A percentile compares a stretch with the other conserved stretches of the same genome.
These are phyloP conservation scores for Cryptocephalus moraei DNA, from an alignment of 2,888 invertebrate genomes.

Conservation along the genomic window DNA sequence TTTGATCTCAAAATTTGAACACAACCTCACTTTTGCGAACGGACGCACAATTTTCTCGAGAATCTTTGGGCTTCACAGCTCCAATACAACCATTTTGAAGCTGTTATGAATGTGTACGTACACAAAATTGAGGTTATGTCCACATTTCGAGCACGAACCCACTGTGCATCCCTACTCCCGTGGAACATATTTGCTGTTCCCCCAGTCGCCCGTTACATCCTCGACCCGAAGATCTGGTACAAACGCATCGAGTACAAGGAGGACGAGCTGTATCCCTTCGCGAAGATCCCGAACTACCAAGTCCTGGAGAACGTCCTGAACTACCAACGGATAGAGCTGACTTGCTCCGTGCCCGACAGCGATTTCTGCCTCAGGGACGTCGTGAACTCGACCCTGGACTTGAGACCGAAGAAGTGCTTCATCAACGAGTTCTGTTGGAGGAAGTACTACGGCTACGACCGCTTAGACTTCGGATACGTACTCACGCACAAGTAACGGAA, in stretches of 20 bases:
- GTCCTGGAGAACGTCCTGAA: constrained; percentile 5
- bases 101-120: too few relatives aligned
- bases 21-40: neutral
- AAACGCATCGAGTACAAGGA: constrained; percentile 16
- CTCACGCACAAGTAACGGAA: constrained; percentile 21
- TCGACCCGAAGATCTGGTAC: constrained; percentile 18
- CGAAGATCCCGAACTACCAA: constrained; percentile 3
- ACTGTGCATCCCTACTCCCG: too few relatives aligned
- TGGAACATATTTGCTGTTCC: neutral
- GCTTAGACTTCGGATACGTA: constrained; percentile 12
- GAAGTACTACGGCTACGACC: constrained; percentile 3
- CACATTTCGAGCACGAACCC: too few relatives aligned
- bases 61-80: too few relatives aligned
- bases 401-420: constrained; percentile 9
- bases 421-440: constrained; percentile 13
- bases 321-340: constrained; percentile 2
- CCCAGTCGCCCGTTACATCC: constrained; percentile 15
- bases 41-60: too few relatives aligned
- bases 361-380: constrained; percentile 18
- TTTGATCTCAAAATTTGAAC: neutral
- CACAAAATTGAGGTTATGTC: too few relatives aligned
- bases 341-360: constrained; percentile 4
- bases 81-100: too few relatives aligned
- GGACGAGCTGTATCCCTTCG: constrained; percentile 3
- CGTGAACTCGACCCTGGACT: constrained; percentile 7